phyloP scores from a whole-genome alignment of 1,140 invertebrate species.

The Charaxes varanes region DNA sequence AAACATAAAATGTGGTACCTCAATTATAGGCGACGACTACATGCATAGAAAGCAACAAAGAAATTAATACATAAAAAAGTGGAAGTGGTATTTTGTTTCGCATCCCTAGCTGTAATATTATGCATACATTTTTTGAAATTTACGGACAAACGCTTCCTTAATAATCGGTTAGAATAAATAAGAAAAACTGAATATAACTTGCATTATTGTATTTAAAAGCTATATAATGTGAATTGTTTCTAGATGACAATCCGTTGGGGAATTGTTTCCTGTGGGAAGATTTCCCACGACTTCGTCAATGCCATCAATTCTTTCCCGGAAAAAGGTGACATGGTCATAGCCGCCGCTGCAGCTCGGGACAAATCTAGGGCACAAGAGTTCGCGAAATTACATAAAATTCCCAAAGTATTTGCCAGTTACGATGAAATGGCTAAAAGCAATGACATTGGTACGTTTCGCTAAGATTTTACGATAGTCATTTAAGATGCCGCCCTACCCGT shows the following conservation, averaged over 20 bases:
- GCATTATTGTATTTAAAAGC: too few species aligned
- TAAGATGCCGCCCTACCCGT: neutral
- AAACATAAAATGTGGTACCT: too few species aligned
- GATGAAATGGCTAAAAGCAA: slow-evolving; percentile 42
- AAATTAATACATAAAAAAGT: too few species aligned
- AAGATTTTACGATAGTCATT: slow-evolving; percentile 1
- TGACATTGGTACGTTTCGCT: slow-evolving; percentile 50
- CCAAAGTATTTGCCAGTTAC: slow-evolving; percentile 42
- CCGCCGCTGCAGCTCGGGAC: slow-evolving; percentile 45
- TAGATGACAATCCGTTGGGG: slow-evolving; percentile 61
- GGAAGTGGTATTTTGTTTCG: too few species aligned
- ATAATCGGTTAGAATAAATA: too few species aligned
- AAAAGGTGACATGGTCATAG: slow-evolving; percentile 41
- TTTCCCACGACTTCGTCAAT: slow-evolving; percentile 54
- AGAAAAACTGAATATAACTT: too few species aligned
- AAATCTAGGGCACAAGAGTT: slow-evolving; percentile 43
- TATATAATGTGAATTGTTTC: too few species aligned
- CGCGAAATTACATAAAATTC: slow-evolving; percentile 46
- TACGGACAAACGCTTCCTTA: too few species aligned
- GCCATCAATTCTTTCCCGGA: slow-evolving; percentile 47
- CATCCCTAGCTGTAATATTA: too few species aligned
- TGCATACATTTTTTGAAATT: too few species aligned
- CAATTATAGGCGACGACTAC: too few species aligned
- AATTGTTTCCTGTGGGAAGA: slow-evolving; percentile 52
- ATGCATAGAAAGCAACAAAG: too few species aligned